Evolutionary conservation across 2,797 vertebrate genomes (phyloP).

Genomic region (Ispidina picta): DNA sequence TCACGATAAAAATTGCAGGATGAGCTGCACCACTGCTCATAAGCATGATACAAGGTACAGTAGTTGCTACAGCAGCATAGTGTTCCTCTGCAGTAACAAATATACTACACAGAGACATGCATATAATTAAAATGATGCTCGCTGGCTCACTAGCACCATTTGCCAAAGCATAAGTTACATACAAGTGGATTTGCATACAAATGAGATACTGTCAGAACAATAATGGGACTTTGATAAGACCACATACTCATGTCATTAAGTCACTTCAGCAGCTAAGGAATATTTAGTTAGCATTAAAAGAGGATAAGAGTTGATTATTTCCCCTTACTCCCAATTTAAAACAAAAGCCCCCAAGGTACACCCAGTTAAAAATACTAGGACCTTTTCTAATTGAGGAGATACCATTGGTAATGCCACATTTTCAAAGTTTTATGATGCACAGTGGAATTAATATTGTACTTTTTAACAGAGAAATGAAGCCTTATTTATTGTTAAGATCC

Average conservation of each 20-base stretch:
- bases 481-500: neutral
- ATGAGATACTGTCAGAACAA: conserved; percentile 75
- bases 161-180: conserved; percentile 73
- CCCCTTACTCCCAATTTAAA: conserved; percentile 56
- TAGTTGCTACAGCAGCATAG: conserved; percentile 39
- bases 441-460: neutral
- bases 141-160: conserved; percentile 64
- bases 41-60: conserved; percentile 34
- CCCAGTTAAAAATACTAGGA: neutral
- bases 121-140: conserved; percentile 65
- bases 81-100: conserved; percentile 69
- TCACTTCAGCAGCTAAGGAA: conserved; percentile 63
- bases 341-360: neutral
- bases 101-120: conserved; percentile 57
- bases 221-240: conserved; percentile 74
- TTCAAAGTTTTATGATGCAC: neutral
- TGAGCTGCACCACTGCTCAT: conserved; percentile 38
- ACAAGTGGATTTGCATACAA: conserved; percentile 81
- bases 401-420: neutral
- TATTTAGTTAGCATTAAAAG: conserved; percentile 45
- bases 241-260: conserved; percentile 70
- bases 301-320: conserved; percentile 66
- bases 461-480: neutral
- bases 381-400: neutral
- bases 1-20: conserved; percentile 32